Percentiles rank a stretch among this genome's conserved stretches.
These are phyloP conservation scores for Phylloscopus collybita DNA, from an alignment of 2,797 vertebrate species.

Conservation along the genomic window DNA sequence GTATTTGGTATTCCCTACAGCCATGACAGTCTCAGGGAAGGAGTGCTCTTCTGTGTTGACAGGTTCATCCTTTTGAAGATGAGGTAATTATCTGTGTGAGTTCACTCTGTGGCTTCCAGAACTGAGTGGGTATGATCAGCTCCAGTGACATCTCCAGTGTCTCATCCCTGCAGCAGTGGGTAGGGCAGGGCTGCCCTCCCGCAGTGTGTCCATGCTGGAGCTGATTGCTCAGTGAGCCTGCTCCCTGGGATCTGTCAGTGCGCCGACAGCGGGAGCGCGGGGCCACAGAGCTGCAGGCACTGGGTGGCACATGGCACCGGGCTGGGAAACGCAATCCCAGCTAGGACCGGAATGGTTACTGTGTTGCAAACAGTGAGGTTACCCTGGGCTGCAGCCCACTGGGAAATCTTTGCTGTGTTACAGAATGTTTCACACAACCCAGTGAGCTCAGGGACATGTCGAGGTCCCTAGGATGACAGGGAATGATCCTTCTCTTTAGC, in stretches of 20 bases:
- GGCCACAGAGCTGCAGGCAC: background rate
- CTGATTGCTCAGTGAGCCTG: conserved; percentile 42
- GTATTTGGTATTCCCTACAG: background rate
- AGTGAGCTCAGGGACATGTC: background rate
- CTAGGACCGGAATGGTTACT: background rate
- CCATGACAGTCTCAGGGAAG: conserved; percentile 30
- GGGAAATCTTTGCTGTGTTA: background rate
- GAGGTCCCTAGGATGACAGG: background rate
- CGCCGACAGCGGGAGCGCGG: rapidly evolving
- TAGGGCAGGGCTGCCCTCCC: background rate
- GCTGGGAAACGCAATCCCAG: background rate
- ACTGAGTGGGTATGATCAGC: background rate
- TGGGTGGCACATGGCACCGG: rapidly evolving
- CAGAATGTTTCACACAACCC: background rate
- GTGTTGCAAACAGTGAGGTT: background rate
- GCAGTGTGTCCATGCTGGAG: background rate
- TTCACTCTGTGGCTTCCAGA: conserved; percentile 40
- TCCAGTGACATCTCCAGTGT: background rate
- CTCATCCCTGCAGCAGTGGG: conserved; percentile 13
- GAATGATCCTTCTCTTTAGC: background rate
- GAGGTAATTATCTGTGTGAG: conserved; percentile 61
- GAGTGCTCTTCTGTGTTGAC: conserved; percentile 19
- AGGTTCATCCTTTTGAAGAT: conserved; percentile 58
- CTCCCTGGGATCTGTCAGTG: background rate
- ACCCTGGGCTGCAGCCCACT: no score